Base-by-base conservation (phyloP, 2,797 vertebrate species). In the Balearica regulorum region DNA sequence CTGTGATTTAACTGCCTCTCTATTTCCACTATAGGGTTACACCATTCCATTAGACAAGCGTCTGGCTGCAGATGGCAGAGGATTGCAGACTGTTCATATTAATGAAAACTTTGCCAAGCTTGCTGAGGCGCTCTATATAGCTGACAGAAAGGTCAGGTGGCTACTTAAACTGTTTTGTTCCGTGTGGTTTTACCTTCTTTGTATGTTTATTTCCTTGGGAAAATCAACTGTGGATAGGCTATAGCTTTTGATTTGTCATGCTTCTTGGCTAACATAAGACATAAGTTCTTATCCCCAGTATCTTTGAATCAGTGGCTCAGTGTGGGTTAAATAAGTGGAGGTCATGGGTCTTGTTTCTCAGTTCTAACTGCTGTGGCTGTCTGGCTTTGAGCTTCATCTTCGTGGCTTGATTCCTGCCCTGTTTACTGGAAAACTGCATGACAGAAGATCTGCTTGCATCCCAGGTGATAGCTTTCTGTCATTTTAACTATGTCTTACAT, bases 91-190 rank as follows among this genome's bases (percentile, higher is more conserved):
- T 0, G 99, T 99, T 93, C 99, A 99, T 92, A 99, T 99, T 83
- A 99, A 99, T 85, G 99, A 99, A 96, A 99, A 99, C 96, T 99
- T 99, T 90, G 99, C 99, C 85, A 99, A 99, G 97, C 97, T 99
- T 93, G 99, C 99, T 5, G 99, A 99, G 96, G 99, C 99, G 0
- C 98, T 99, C 37, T 99, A 99, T 95, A 99, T 99, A 55, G 99
- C 99, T 62, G 99, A 99, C 96, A 99, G 99, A 98, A 99, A 99
- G 99, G 99, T 99, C 95, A 77, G 92, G 78, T 83, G 65, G 4
- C 92, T 93, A 55, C 78, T 90, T 29, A 25, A 83, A 58, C 71
- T 95, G 61, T 33, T 85, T 20, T 85, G 35, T 94, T 93, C 57
- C 66, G 3, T 44, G 53, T 41, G n/a, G 19, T 35, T 96, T 81